phyloP scores from a whole-genome alignment of 2,888 invertebrate genomes.

The Rapana venosa region DNA sequence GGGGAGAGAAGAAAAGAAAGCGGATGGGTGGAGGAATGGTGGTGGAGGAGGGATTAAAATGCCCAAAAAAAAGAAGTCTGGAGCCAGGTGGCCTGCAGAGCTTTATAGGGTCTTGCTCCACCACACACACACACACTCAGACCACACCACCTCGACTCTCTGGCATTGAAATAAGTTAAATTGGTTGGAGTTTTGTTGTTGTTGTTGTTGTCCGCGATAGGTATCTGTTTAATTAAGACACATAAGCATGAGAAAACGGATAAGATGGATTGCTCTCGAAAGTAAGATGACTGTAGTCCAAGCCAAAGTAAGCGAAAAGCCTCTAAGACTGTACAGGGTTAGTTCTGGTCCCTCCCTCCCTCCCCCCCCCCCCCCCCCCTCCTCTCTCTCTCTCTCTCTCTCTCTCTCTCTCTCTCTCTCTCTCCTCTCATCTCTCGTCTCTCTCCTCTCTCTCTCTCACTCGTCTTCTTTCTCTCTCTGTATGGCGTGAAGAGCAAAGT shows the following conservation, averaged over 20 bases:
- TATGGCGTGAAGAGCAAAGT: no score
- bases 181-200: no score
- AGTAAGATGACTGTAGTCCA: not conserved
- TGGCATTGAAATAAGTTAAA: no score
- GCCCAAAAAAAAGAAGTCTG: no score
- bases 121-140: not conserved
- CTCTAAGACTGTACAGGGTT: no score
- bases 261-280: not conserved
- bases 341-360: not conserved
- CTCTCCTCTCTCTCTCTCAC: not conserved
- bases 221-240: not conserved
- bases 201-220: not conserved
- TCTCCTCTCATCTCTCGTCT: not conserved
- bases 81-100: no score
- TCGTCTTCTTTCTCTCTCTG: not conserved
- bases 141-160: not conserved
- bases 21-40: not conserved
- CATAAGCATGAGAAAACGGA: not conserved
- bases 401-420: not conserved
- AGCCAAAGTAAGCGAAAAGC: not conserved
- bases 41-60: not conserved
- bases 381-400: not conserved
- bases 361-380: not conserved
- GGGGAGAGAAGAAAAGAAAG: not conserved
- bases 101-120: no score